phyloP scores from a whole-genome alignment of 2,888 invertebrate species.

The Acleris holmiana region DNA sequence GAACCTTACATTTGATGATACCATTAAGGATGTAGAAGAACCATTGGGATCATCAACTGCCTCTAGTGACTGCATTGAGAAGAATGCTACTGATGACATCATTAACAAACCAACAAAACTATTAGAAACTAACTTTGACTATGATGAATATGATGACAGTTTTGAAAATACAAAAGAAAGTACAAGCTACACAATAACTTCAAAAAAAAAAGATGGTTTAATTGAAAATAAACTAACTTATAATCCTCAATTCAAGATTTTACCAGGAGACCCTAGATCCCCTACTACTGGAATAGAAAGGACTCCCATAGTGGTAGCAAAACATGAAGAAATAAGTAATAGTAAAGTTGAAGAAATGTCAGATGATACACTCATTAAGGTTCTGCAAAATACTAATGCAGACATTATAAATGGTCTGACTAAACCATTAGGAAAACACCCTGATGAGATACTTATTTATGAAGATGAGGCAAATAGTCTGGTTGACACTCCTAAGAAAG shows the following conservation, averaged over 20 bases:
- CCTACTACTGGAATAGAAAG: constrained; percentile 77
- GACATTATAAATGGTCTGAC: constrained; percentile 57
- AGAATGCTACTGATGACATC: constrained; percentile 57
- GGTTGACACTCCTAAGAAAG: constrained; percentile 68
- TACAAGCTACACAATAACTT: constrained; percentile 41
- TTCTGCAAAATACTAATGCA: constrained; percentile 67
- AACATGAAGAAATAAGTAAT: constrained; percentile 49
- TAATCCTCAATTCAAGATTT: constrained; percentile 58
- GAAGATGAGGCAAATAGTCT: constrained; percentile 75
- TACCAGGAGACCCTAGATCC: constrained; percentile 75
- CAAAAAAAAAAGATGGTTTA: constrained; percentile 39
- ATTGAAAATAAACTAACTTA: constrained; percentile 44
- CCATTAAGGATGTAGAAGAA: constrained; percentile 64
- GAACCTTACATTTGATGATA: constrained; percentile 68
- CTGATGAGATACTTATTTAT: constrained; percentile 83
- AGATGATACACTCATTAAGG: constrained; percentile 75
- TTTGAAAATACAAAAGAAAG: constrained; percentile 28
- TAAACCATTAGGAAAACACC: constrained; percentile 60
- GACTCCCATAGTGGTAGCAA: constrained; percentile 75
- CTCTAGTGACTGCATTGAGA: constrained; percentile 70
- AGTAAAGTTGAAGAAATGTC: constrained; percentile 78
- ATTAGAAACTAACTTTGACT: constrained; percentile 86
- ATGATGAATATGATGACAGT: constrained; percentile 64
- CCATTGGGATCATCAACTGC: constrained; percentile 73
- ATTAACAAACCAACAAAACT: constrained; percentile 71